A percentile compares a stretch with the other conserved stretches of the same genome.
Evolutionary conservation across 2,797 vertebrate genomes (phyloP).

Genomic region (Anguilla pacifica): DNA sequence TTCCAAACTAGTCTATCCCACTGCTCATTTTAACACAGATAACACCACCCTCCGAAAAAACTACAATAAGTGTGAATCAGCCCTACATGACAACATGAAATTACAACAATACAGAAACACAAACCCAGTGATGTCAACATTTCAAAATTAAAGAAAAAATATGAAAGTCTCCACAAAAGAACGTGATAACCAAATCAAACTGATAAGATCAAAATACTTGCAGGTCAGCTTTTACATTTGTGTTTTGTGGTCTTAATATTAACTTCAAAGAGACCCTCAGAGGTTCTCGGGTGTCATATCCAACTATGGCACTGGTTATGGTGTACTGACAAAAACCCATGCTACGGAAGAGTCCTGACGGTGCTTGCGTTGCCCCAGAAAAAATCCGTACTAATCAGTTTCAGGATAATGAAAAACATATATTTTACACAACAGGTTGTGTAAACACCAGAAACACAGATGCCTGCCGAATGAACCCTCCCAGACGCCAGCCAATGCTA

Average conservation of each 20-base stretch:
- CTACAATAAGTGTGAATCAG: not conserved
- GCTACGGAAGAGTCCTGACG: not conserved
- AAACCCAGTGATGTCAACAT: not conserved
- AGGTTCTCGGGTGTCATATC: not conserved
- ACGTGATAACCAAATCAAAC: not conserved
- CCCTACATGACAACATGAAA: not conserved
- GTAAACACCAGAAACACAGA: no score
- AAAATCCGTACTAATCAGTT: no score
- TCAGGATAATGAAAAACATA: no score
- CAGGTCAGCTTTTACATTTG: not conserved
- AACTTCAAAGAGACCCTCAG: not conserved
- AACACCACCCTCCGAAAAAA: conserved; percentile 36
- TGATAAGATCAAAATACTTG: not conserved
- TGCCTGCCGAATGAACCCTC: no score
- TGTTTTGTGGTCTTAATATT: not conserved
- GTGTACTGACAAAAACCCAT: not conserved
- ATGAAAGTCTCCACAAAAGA: not conserved
- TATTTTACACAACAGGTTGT: no score
- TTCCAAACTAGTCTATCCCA: not conserved
- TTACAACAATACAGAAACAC: not conserved
- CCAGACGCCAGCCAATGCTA: no score
- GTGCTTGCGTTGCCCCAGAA: no score
- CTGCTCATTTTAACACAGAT: conserved; percentile 3
- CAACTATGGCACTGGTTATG: not conserved
- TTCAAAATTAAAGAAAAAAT: not conserved